A percentile compares a stretch with the other conserved stretches of the same genome.
phyloP scores from a whole-genome alignment of 2,888 invertebrate genomes.

The Catocala nupta region DNA sequence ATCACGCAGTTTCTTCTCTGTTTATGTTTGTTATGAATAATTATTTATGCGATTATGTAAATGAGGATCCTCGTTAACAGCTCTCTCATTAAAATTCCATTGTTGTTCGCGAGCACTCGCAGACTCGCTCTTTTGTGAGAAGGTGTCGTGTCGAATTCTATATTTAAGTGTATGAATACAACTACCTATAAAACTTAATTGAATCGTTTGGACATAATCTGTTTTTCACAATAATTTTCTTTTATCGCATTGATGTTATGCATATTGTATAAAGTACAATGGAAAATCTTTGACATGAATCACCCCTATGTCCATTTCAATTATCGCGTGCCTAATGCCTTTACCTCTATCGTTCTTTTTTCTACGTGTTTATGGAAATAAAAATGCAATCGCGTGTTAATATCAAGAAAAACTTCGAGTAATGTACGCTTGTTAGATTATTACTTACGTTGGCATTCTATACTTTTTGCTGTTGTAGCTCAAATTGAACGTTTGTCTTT shows the following conservation, averaged over 20 bases:
- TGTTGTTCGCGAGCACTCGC: constrained; percentile 72
- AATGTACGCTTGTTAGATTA: constrained; percentile 30
- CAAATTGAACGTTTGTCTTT: constrained; percentile 9
- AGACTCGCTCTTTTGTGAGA: constrained; percentile 70
- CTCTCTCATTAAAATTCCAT: constrained; percentile 82
- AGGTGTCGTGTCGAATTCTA: constrained; percentile 65
- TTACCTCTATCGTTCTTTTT: constrained; percentile 38
- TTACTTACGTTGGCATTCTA: constrained; percentile 14
- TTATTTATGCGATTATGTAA: constrained; percentile 82
- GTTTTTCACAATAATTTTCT: constrained; percentile 2
- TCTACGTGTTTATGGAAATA: constrained; percentile 34
- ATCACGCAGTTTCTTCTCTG: constrained; percentile 61
- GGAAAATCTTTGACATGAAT: constrained; percentile 17
- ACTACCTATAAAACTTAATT: constrained; percentile 17
- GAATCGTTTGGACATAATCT: constrained; percentile 11
- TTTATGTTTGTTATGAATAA: constrained; percentile 79
- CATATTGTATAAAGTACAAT: constrained; percentile 11
- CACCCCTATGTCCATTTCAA: constrained; percentile 19
- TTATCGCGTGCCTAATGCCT: constrained; percentile 28
- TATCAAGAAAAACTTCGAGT: constrained; percentile 31
- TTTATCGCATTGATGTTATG: constrained; percentile 4
- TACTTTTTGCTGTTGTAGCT: constrained; percentile 7
- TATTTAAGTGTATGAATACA: constrained; percentile 26
- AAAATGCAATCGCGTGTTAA: constrained; percentile 34
- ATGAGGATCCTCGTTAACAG: constrained; percentile 77